A percentile compares a stretch with the other conserved stretches of the same genome.
Evolutionary conservation across 2,797 vertebrate species (phyloP).

Genomic region (Lophius americanus): DNA sequence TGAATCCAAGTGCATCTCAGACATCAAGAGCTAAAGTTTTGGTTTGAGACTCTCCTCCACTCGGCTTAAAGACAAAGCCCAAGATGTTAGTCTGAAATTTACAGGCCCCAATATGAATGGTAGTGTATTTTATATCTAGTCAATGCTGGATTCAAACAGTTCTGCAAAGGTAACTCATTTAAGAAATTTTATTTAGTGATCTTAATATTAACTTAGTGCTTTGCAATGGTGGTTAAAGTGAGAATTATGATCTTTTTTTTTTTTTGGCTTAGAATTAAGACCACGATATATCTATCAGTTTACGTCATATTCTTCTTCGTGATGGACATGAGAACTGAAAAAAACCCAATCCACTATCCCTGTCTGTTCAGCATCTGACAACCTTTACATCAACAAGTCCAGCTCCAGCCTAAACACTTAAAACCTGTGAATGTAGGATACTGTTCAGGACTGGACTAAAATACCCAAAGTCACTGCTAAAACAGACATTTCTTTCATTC

Average conservation of each 20-base stretch:
- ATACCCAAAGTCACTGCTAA: neutral
- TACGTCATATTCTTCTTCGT: too few species aligned
- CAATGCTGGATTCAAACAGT: constrained; percentile 6
- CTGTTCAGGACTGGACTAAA: neutral
- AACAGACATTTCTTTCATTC: neutral
- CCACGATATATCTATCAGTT: too few species aligned
- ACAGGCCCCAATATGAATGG: constrained; percentile 21
- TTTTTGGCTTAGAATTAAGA: too few species aligned
- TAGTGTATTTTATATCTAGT: constrained; percentile 30
- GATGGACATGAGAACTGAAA: too few species aligned
- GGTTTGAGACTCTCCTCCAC: neutral
- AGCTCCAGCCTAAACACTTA: constrained; percentile 3
- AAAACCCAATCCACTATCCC: too few species aligned
- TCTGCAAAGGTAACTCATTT: neutral
- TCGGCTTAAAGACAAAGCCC: neutral
- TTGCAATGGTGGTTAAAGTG: too few species aligned
- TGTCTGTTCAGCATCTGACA: neutral
- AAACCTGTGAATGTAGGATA: neutral
- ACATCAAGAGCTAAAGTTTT: constrained; percentile 4
- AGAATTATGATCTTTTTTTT: too few species aligned
- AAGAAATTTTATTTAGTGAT: too few species aligned
- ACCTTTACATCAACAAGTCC: neutral
- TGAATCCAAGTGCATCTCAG: constrained; percentile 38
- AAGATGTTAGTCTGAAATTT: constrained; percentile 17
- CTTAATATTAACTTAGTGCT: too few species aligned